Base-by-base conservation (phyloP, 2,797 vertebrate species). In the Pseudopleuronectes americanus region DNA sequence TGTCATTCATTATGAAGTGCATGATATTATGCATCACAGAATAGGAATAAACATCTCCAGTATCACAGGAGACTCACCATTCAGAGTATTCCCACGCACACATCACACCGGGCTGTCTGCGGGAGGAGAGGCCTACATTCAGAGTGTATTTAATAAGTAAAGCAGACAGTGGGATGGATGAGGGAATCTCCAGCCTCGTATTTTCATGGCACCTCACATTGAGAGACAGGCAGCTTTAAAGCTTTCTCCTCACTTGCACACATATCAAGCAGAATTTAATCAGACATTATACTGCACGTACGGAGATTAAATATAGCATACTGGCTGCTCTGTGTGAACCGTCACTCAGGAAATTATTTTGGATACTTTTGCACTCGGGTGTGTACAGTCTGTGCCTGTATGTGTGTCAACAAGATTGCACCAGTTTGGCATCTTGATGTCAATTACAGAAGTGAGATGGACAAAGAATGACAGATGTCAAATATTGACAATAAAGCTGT, bases 221-320 rank as follows among this genome's bases (percentile, higher is more conserved):
- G 82, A 60, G 49, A 80, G 68, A 75, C 59, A 68, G 72, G 68
- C 81, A 84, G 76, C 71, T 77, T 60, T 75, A 76, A 76, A 84
- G 61, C 71, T 55, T 33, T 66, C 55, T 75, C 57, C 45, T 61
- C 47, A 14, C 26, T 71, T 71, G 76, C 65, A 75, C 69, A 31
- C 48, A 61, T 43, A 73, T 72, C 65, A 68, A 61, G 64, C 53
- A 57, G 53, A 49, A 70, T 84, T 74, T 69, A 77, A 80, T 83
- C 71, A 61, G 41, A 72, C 45, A 64, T 68, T 71, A 77, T 61
- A 79, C 38, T 66, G 38, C 43, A 67, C 65, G 64, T 51, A 33
- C 41, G 62, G 43, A 56, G 45, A 87, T 80, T 78, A 77, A 77
- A 72, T 68, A 57, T 21, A 71, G 79, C 22, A 54, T 59, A 71